Percentiles rank a stretch among this genome's conserved stretches.
These are phyloP conservation scores for Verasper variegatus DNA, from an alignment of 2,113 vertebrate genomes.

Conservation along the genomic window DNA sequence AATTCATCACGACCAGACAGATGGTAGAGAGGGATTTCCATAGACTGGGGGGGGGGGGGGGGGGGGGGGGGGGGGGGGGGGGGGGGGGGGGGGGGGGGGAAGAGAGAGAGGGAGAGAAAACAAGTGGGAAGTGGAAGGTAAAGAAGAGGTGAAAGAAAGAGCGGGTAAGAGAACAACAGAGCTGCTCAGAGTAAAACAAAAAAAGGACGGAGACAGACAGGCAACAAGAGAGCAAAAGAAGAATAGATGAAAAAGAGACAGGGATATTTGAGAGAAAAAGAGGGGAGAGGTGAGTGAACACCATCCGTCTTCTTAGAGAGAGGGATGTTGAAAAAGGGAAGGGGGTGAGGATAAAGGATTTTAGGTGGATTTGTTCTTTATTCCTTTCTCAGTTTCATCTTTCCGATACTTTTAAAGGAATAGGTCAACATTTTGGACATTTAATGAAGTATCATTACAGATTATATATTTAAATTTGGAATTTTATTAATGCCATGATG, in stretches of 20 bases:
- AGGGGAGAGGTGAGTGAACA: constrained; percentile 19
- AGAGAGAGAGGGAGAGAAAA: constrained; percentile 23
- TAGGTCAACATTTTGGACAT: background rate
- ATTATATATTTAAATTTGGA: too few relatives aligned
- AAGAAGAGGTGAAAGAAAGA: background rate
- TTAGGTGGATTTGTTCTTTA: background rate
- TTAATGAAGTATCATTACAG: too few relatives aligned
- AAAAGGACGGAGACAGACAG: background rate
- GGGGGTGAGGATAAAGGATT: background rate
- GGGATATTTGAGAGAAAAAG: constrained; percentile 19
- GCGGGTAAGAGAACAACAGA: background rate
- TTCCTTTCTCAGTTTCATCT: background rate
- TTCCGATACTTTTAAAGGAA: background rate
- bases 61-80: constrained; percentile 10
- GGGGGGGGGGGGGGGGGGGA: background rate
- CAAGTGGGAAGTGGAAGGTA: background rate
- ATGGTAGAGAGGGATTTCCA: constrained; percentile 75
- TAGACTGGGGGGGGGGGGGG: constrained; percentile 8
- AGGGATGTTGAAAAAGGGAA: background rate
- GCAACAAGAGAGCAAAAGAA: constrained; percentile 16
- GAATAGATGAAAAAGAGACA: constrained; percentile 18
- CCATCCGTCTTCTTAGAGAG: constrained; percentile 52
- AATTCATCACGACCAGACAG: constrained; percentile 69
- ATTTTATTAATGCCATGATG: too few relatives aligned
- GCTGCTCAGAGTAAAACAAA: background rate